Evolutionary conservation across 2,113 vertebrate species (phyloP).

Genomic region (Actenoides hombroni): DNA sequence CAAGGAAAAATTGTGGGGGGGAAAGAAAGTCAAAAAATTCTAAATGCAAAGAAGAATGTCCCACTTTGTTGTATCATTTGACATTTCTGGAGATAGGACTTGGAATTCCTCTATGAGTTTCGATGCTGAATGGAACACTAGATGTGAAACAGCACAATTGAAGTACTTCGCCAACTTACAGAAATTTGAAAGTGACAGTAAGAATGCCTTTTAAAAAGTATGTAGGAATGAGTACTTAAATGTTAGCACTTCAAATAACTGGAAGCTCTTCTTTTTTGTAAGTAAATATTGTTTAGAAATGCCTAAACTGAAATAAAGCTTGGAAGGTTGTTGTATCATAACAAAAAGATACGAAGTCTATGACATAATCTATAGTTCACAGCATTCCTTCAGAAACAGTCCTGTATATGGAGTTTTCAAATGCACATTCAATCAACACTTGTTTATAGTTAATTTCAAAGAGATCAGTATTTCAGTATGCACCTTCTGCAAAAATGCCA

Average conservation of each 20-base stretch:
- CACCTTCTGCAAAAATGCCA: background rate
- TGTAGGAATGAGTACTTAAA: background rate
- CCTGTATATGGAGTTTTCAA: background rate
- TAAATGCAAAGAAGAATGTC: background rate
- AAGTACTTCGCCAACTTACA: background rate
- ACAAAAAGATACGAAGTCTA: background rate
- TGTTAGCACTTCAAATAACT: background rate
- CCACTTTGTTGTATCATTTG: background rate
- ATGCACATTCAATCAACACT: background rate
- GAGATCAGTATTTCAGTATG: background rate
- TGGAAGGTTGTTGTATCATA: background rate
- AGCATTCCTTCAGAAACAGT: background rate
- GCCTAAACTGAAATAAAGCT: background rate
- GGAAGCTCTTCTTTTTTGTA: background rate
- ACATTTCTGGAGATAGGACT: background rate
- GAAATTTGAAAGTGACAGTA: background rate
- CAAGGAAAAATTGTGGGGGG: background rate
- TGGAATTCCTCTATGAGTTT: background rate
- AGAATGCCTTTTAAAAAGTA: background rate
- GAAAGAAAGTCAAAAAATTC: background rate
- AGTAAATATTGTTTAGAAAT: background rate
- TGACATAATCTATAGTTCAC: background rate
- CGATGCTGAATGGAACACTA: background rate
- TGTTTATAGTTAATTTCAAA: background rate
- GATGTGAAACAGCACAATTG: background rate